Percentiles rank a stretch among this genome's conserved stretches.
phyloP scores from a whole-genome alignment of 1,140 invertebrate genomes.

The Pseudomyrmex concolor region DNA sequence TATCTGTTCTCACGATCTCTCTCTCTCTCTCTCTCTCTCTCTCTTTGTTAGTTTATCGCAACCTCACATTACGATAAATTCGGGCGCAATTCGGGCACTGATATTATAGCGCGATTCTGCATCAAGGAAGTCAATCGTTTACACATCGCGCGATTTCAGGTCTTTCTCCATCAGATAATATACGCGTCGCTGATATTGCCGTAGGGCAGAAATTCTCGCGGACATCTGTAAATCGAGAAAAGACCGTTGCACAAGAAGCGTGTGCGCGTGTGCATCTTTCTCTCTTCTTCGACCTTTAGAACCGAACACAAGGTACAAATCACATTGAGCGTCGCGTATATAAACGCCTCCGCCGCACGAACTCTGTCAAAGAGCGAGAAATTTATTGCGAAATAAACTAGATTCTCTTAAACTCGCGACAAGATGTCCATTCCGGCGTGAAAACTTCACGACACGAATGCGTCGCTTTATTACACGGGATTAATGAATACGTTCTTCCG shows the following conservation, averaged over 20 bases:
- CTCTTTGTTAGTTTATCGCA: background rate
- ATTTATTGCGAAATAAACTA: constrained; percentile 58
- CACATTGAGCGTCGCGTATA: background rate
- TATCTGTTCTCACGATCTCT: constrained; percentile 14
- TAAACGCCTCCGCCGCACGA: constrained; percentile 3
- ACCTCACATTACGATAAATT: constrained; percentile 5
- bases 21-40: no score
- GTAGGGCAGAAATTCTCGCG: constrained; percentile 65
- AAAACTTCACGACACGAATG: constrained; percentile 7
- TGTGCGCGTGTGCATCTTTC: constrained; percentile 25
- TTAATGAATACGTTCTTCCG: constrained; percentile 20
- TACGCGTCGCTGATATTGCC: constrained; percentile 44
- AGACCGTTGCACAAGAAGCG: constrained; percentile 68
- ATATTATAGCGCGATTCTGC: constrained; percentile 7
- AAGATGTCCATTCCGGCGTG: constrained; percentile 23
- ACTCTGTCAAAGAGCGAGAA: constrained; percentile 3
- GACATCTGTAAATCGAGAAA: constrained; percentile 71
- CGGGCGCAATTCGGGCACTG: background rate
- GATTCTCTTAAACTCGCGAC: constrained; percentile 51
- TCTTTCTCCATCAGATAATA: background rate
- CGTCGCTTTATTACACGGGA: constrained; percentile 31
- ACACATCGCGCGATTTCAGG: constrained; percentile 2
- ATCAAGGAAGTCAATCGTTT: constrained; percentile 14
- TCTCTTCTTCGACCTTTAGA: constrained; percentile 44
- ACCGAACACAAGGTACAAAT: constrained; percentile 38